A percentile compares a stretch with the other conserved stretches of the same genome.
phyloP scores from a whole-genome alignment of 2,113 vertebrate species.

The Lepus americanus region DNA sequence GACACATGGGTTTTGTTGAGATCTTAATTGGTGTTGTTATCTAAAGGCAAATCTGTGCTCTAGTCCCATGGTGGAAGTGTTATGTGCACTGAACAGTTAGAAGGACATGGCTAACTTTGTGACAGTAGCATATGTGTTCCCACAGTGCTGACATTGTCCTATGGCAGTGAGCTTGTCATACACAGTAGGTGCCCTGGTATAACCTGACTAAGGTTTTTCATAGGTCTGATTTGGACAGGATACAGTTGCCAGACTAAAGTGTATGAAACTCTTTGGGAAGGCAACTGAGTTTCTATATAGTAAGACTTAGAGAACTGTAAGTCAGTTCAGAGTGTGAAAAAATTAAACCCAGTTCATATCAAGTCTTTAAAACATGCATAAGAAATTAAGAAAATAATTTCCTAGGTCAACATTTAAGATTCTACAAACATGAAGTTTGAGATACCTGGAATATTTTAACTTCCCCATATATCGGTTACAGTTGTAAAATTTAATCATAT shows the following conservation, averaged over 20 bases:
- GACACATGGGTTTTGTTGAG: not conserved
- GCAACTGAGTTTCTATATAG: not conserved
- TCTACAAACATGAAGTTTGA: not conserved
- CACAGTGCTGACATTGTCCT: not conserved
- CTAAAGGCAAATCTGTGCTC: not conserved
- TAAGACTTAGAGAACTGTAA: not conserved
- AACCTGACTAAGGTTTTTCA: not conserved
- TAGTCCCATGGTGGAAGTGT: not conserved
- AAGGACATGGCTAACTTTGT: not conserved
- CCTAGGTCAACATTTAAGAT: not conserved
- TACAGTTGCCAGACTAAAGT: not conserved
- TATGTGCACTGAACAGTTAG: not conserved
- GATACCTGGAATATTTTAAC: not conserved
- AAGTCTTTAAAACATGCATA: not conserved
- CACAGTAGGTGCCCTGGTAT: not conserved
- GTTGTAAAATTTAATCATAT: not conserved
- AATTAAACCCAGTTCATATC: not conserved
- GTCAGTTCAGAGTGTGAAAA: not conserved
- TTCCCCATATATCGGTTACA: not conserved
- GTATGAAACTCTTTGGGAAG: not conserved
- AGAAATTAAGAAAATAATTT: not conserved
- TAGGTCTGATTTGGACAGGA: not conserved
- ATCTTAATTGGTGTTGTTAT: not conserved
- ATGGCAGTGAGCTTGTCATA: not conserved
- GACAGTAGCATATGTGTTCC: not conserved